Evolutionary conservation across 2,113 vertebrate genomes (phyloP).

Genomic region (Cinclus mexicanus): DNA sequence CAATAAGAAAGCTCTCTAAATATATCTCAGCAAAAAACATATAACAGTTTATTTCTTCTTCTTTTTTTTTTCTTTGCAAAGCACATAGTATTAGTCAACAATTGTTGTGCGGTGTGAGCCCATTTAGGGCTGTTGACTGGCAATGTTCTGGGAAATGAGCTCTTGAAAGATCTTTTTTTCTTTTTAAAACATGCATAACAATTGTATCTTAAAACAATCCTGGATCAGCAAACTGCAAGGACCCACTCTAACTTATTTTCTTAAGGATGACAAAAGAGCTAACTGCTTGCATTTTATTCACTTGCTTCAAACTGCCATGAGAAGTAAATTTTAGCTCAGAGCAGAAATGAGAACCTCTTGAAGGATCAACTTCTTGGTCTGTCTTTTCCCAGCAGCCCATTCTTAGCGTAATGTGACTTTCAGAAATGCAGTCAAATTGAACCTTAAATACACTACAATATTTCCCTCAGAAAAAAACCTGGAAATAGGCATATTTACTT

Average conservation of each 20-base stretch:
- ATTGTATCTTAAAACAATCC: slow-evolving; percentile 62
- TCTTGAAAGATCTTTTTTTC: slow-evolving; percentile 49
- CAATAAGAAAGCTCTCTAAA: slow-evolving; percentile 81
- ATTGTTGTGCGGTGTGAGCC: slow-evolving; percentile 52
- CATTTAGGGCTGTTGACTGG: slow-evolving; percentile 21
- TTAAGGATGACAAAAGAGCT: not conserved
- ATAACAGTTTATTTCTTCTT: slow-evolving; percentile 65
- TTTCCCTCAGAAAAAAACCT: not conserved
- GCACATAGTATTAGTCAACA: slow-evolving; percentile 75
- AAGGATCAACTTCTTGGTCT: not conserved
- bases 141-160: slow-evolving; percentile 61
- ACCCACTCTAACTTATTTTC: not conserved
- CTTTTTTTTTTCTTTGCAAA: slow-evolving; percentile 65
- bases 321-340: not conserved
- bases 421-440: not conserved
- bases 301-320: rapidly evolving
- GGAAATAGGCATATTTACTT: not conserved
- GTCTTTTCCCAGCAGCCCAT: not conserved
- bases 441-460: not conserved
- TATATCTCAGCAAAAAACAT: slow-evolving; percentile 75
- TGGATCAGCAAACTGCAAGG: slow-evolving; percentile 28
- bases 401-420: not conserved
- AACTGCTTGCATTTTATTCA: not conserved
- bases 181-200: slow-evolving; percentile 47
- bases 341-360: not conserved